Percentiles rank a stretch among this genome's conserved stretches.
These are phyloP conservation scores for Marronus borbonicus DNA, from an alignment of 2,888 invertebrate genomes.

Conservation along the genomic window DNA sequence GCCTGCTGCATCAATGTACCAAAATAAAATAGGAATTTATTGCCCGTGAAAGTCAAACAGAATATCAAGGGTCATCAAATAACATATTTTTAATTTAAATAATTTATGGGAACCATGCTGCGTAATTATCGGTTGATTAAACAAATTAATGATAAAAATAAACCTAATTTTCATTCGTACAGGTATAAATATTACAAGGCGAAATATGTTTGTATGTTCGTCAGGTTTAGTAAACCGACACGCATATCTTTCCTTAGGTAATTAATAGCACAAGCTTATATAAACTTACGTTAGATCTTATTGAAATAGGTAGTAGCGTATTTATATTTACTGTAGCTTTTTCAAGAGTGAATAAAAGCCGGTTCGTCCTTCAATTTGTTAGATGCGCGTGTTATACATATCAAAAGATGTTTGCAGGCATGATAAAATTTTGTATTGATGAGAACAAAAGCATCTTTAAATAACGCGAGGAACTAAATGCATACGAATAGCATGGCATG, in stretches of 20 bases:
- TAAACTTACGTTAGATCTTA: not conserved
- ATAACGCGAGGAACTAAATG: not conserved
- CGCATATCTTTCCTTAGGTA: not conserved
- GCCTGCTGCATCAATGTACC: too few species aligned
- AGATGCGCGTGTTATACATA: conserved; percentile 6
- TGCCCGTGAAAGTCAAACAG: not conserved
- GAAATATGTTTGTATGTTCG: too few species aligned
- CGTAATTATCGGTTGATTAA: too few species aligned
- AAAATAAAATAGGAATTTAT: too few species aligned
- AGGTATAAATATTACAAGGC: not conserved
- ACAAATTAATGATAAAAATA: not conserved
- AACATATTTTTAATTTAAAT: too few species aligned
- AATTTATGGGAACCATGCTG: too few species aligned
- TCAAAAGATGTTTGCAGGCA: conserved; percentile 10
- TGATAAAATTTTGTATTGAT: conserved; percentile 1
- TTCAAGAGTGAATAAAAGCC: not conserved
- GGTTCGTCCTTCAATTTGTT: conserved; percentile 13
- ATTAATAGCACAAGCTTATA: not conserved
- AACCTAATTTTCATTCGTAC: not conserved
- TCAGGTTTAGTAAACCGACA: not conserved
- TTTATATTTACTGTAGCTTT: not conserved
- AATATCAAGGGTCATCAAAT: conserved; percentile 13
- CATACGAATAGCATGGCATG: not conserved
- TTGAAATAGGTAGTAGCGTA: too few species aligned
- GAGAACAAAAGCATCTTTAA: conserved; percentile 16